A percentile compares a stretch with the other conserved stretches of the same genome.
Conservation (phyloP, 2,888 invertebrate genomes). For the Epiblema foenella region DNA sequence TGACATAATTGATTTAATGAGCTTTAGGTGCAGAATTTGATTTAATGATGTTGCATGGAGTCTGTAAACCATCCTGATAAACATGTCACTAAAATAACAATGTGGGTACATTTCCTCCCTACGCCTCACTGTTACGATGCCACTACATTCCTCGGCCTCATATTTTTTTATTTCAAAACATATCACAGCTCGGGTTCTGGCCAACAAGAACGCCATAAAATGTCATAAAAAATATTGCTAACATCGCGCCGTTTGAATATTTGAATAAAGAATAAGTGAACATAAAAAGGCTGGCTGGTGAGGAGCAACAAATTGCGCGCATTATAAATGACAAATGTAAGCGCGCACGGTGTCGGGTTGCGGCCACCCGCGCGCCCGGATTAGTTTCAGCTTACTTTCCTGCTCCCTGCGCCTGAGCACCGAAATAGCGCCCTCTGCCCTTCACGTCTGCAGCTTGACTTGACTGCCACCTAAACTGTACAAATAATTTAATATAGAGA, state of each 20-base stretch:
- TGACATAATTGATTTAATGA: conserved; percentile 16
- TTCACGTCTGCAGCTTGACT: conserved; percentile 64
- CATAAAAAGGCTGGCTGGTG: conserved; percentile 75
- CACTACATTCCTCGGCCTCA: conserved; percentile 28
- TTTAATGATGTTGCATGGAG: background rate
- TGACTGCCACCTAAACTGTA: conserved; percentile 65
- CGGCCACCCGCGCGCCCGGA: conserved; percentile 77
- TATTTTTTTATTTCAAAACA: conserved; percentile 48
- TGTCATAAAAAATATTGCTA: conserved; percentile 74
- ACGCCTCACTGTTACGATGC: conserved; percentile 1
- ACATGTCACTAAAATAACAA: background rate
- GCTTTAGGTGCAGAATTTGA: background rate
- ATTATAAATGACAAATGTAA: conserved; percentile 85
- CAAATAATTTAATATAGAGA: conserved; percentile 22
- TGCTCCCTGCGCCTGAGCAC: conserved; percentile 59
- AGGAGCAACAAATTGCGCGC: conserved; percentile 84
- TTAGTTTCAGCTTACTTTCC: conserved; percentile 82
- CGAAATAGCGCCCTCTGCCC: conserved; percentile 59
- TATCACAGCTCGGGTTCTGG: conserved; percentile 56
- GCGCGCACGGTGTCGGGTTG: conserved; percentile 79
- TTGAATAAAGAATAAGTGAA: conserved; percentile 79
- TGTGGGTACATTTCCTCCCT: background rate
- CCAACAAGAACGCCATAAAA: conserved; percentile 69
- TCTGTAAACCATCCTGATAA: background rate
- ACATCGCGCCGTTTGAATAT: conserved; percentile 70